phyloP scores from a whole-genome alignment of 2,797 vertebrate species.

The Podargus strigoides region DNA sequence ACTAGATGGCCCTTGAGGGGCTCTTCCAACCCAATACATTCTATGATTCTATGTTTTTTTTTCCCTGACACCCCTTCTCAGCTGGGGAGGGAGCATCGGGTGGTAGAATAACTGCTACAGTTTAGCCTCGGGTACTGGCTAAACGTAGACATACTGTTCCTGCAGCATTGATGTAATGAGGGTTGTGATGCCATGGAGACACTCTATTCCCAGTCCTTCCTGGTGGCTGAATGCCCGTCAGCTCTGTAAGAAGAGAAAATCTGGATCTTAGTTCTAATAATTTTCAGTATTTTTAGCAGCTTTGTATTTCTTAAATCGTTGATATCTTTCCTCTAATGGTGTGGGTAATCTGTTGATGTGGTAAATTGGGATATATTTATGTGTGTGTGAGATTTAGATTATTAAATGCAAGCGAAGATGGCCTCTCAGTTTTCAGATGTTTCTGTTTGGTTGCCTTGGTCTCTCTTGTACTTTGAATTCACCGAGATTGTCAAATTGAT shows the following conservation, averaged over 20 bases:
- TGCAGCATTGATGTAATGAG: neutral
- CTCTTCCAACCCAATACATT: too few relatives aligned
- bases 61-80: too few relatives aligned
- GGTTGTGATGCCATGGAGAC: neutral
- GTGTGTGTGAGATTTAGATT: neutral
- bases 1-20: too few relatives aligned
- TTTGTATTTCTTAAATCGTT: neutral
- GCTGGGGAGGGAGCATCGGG: too few relatives aligned
- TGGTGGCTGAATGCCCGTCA: neutral
- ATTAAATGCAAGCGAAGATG: neutral
- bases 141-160: too few relatives aligned
- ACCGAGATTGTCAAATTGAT: neutral
- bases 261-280: neutral
- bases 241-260: neutral
- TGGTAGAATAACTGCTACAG: too few relatives aligned
- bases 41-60: too few relatives aligned
- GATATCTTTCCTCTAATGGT: neutral
- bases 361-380: neutral
- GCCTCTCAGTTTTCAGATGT: neutral
- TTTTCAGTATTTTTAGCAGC: neutral
- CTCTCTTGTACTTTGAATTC: neutral
- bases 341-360: neutral
- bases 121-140: too few relatives aligned
- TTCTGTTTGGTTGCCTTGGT: neutral
- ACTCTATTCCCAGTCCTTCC: neutral